These are phyloP conservation scores for Parauchenoglanis ngamensis DNA, from an alignment of 2,797 vertebrate species.

Conservation along the genomic window DNA sequence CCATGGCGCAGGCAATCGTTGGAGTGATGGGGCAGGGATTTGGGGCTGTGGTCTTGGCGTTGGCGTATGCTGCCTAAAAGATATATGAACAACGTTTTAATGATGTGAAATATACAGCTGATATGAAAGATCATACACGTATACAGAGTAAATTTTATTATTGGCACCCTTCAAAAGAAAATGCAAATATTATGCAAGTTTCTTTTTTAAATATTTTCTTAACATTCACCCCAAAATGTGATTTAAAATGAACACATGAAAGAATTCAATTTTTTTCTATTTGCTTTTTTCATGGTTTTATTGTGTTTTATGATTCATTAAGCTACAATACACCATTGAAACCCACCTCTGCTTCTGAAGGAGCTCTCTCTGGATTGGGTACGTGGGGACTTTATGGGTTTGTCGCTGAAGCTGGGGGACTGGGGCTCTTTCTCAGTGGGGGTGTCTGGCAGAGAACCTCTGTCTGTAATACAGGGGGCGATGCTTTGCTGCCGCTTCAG, in stretches of 20 bases:
- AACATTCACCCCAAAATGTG: not conserved
- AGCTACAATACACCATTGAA: not conserved
- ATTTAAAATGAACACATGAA: not conserved
- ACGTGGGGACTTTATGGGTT: constrained; percentile 61
- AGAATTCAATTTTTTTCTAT: not conserved
- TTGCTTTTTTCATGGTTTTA: not conserved
- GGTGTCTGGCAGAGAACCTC: constrained; percentile 68
- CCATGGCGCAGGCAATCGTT: constrained; percentile 82
- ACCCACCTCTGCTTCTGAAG: constrained; percentile 65
- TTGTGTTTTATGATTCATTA: not conserved
- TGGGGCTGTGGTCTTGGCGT: constrained; percentile 60
- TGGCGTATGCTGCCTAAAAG: constrained; percentile 59
- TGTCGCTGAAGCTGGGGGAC: constrained; percentile 64
- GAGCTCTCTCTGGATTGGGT: constrained; percentile 52
- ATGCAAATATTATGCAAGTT: not conserved
- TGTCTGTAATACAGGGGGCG: constrained; percentile 73
- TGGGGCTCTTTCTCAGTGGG: constrained; percentile 68
- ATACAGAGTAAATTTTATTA: not conserved
- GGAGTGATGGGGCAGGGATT: constrained; percentile 66
- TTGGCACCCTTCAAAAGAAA: no score
- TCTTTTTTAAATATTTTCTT: not conserved
- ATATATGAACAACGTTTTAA: not conserved
- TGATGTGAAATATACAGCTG: not conserved
- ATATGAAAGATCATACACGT: not conserved
- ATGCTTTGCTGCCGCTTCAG: constrained; percentile 71